Percentiles rank a stretch among this genome's conserved stretches.
These are phyloP conservation scores for Leucophora obtusa DNA, from an alignment of 2,888 invertebrate species.

Conservation along the genomic window DNA sequence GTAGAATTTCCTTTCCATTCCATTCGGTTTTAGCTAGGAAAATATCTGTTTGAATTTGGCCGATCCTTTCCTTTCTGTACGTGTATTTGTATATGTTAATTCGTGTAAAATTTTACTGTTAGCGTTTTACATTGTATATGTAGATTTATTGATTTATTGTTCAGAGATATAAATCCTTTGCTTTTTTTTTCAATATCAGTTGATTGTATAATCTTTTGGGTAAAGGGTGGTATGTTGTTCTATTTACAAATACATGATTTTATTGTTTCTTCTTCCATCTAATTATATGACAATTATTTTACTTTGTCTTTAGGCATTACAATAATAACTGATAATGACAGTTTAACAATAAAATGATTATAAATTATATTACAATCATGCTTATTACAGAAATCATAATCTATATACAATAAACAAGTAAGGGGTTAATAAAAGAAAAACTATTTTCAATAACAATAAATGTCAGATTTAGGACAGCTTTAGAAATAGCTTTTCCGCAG, in stretches of 20 bases:
- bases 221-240: background rate
- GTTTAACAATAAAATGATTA: constrained; percentile 60
- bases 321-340: constrained; percentile 59
- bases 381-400: constrained; percentile 8
- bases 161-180: constrained; percentile 34
- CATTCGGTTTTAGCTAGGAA: too few species aligned
- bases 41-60: too few species aligned
- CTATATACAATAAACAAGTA: too few species aligned
- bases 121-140: background rate
- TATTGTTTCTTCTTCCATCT: constrained; percentile 39
- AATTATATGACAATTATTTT: constrained; percentile 60
- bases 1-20: too few species aligned
- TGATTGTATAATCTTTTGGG: constrained; percentile 26
- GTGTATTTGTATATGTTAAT: too few species aligned
- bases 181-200: background rate
- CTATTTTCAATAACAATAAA: too few species aligned
- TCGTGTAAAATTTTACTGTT: background rate
- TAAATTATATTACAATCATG: constrained; percentile 42
- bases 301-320: constrained; percentile 52
- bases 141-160: constrained; percentile 36
- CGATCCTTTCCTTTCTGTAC: too few species aligned
- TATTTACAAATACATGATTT: background rate
- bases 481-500: too few species aligned
- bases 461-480: too few species aligned
- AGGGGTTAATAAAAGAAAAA: too few species aligned